Conservation (phyloP, 2,888 invertebrate species). For the Drosophila aldrichi region DNA sequence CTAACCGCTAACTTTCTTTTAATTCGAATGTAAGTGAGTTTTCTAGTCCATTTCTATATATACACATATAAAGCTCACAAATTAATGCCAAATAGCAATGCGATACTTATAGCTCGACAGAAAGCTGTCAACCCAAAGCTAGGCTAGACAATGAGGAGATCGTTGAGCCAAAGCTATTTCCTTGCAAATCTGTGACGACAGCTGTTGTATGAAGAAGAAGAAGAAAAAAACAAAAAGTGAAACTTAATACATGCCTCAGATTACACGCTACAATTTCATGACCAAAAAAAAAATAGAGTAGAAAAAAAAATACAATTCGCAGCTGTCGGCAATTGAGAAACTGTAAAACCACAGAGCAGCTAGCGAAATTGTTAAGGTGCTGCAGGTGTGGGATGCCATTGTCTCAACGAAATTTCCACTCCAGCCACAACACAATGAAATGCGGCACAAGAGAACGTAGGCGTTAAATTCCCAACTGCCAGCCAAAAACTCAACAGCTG, state of each 20-base stretch:
- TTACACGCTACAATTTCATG: conserved; percentile 62
- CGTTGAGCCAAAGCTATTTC: conserved; percentile 36
- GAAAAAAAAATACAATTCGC: conserved; percentile 36
- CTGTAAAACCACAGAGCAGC: conserved; percentile 29
- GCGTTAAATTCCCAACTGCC: conserved; percentile 35
- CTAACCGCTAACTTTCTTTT: background rate
- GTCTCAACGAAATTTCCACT: conserved; percentile 51
- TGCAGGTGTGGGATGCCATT: conserved; percentile 16
- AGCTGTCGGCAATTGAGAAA: conserved; percentile 36
- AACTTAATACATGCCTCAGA: conserved; percentile 65
- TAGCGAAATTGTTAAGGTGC: conserved; percentile 22
- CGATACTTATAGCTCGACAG: conserved; percentile 40
- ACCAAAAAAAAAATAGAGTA: conserved; percentile 9
- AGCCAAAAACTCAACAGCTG: conserved; percentile 15
- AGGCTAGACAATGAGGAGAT: conserved; percentile 44
- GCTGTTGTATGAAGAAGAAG: conserved; percentile 6
- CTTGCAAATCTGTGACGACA: conserved; percentile 44
- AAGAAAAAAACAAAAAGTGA: conserved; percentile 65
- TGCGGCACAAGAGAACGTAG: conserved; percentile 12
- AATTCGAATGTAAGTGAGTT: conserved; percentile 1
- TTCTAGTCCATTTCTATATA: conserved; percentile 5
- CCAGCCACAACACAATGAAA: conserved; percentile 46
- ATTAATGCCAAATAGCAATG: conserved; percentile 39
- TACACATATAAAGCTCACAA: conserved; percentile 37
- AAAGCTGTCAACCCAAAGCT: conserved; percentile 4